Conservation (phyloP, 2,113 vertebrate genomes). For the Eidolon helvum region DNA sequence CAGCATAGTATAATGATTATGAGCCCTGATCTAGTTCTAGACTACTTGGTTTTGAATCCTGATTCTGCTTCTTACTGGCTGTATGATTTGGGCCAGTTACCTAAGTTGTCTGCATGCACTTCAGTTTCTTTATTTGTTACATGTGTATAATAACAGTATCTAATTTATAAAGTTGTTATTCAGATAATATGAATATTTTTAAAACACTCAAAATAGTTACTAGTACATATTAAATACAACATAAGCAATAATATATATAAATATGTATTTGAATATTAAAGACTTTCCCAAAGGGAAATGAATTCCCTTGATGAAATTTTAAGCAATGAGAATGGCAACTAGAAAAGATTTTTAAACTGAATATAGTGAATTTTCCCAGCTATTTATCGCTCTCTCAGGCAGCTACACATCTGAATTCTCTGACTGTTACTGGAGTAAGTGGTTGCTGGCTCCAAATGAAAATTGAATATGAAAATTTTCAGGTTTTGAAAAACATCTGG, state of each 20-base stretch:
- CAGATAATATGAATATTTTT: background rate
- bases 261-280: background rate
- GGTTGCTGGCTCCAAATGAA: background rate
- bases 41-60: background rate
- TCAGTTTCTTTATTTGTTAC: background rate
- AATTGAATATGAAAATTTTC: conserved; percentile 52
- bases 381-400: background rate
- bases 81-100: background rate
- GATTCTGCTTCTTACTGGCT: background rate
- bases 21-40: background rate
- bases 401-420: background rate
- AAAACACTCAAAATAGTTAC: background rate
- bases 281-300: background rate
- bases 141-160: background rate
- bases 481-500: conserved; percentile 65
- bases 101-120: background rate
- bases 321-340: background rate
- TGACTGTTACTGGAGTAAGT: background rate
- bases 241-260: background rate
- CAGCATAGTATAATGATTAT: background rate
- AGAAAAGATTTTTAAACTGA: background rate
- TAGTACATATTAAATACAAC: background rate
- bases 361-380: background rate
- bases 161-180: background rate
- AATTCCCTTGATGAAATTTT: background rate